These are phyloP conservation scores for Pelodiscus sinensis DNA, from an alignment of 2,113 vertebrate species.

Conservation along the genomic window DNA sequence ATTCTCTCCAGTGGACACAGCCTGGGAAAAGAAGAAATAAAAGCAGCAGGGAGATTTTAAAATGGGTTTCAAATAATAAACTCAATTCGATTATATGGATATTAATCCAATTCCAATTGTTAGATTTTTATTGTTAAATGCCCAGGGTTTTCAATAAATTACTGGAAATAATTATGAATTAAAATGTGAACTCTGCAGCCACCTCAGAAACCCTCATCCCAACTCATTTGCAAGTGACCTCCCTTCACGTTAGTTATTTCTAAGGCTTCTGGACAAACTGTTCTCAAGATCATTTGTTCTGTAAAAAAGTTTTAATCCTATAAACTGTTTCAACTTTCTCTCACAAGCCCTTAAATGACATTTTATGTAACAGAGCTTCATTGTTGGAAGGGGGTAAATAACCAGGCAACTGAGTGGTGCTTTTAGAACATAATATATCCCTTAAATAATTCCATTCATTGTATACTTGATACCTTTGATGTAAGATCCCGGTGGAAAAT, in stretches of 20 bases:
- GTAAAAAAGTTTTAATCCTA: conserved; percentile 2
- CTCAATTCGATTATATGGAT: background rate
- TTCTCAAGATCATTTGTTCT: background rate
- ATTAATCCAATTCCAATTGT: conserved; percentile 29
- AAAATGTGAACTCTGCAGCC: background rate
- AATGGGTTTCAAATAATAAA: background rate
- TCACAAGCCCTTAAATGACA: background rate
- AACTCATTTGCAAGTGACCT: conserved; percentile 34
- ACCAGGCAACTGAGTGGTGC: background rate
- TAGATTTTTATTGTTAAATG: conserved; percentile 28
- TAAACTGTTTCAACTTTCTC: background rate
- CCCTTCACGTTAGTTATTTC: background rate
- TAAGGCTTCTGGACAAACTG: background rate
- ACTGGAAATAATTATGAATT: conserved; percentile 15
- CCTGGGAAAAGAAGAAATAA: conserved; percentile 34
- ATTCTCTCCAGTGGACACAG: background rate
- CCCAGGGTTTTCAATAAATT: conserved; percentile 30
- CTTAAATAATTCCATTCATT: background rate
- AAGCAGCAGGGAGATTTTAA: conserved; percentile 37
- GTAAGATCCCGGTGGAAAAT: conserved; percentile 99
- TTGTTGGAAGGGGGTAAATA: background rate
- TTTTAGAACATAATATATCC: background rate
- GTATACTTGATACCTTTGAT: conserved; percentile 87
- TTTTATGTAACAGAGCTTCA: background rate
- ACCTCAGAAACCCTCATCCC: conserved; percentile 39